Evolutionary conservation across 2,888 invertebrate species (phyloP).

Genomic region (Ornithoptera alexandrae): DNA sequence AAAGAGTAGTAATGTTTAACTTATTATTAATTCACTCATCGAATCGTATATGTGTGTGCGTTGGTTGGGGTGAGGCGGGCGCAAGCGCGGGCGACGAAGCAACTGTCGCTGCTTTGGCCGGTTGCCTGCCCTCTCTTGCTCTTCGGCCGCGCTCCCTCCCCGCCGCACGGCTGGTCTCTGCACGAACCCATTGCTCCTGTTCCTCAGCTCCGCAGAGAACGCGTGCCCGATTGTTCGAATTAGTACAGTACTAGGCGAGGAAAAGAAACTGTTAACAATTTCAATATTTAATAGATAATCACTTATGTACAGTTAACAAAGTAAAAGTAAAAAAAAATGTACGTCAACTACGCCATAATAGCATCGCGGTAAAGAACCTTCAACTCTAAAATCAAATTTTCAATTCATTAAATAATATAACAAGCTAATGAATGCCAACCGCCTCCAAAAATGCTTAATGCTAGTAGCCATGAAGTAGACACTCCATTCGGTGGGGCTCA

Average conservation of each 20-base stretch:
- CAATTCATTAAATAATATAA: too few species aligned
- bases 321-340: too few species aligned
- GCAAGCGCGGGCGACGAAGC: slow-evolving; percentile 37
- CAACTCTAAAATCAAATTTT: too few species aligned
- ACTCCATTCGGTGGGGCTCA: too few species aligned
- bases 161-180: slow-evolving; percentile 69
- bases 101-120: slow-evolving; percentile 75
- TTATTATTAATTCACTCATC: slow-evolving; percentile 67
- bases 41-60: slow-evolving; percentile 86
- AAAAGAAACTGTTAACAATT: neutral
- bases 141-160: slow-evolving; percentile 70
- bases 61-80: slow-evolving; percentile 81
- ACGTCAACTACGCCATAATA: too few species aligned
- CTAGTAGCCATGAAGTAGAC: too few species aligned
- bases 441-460: too few species aligned
- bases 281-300: too few species aligned
- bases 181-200: slow-evolving; percentile 88
- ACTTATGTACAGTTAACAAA: too few species aligned
- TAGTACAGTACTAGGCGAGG: slow-evolving; percentile 52
- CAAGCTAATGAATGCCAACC: too few species aligned
- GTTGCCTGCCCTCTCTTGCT: slow-evolving; percentile 26
- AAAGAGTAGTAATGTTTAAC: neutral
- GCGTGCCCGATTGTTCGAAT: slow-evolving; percentile 42
- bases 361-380: too few species aligned
- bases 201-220: slow-evolving; percentile 84